phyloP scores from a whole-genome alignment of 2,888 invertebrate genomes.

The Venustoraphidia nigricollis region DNA sequence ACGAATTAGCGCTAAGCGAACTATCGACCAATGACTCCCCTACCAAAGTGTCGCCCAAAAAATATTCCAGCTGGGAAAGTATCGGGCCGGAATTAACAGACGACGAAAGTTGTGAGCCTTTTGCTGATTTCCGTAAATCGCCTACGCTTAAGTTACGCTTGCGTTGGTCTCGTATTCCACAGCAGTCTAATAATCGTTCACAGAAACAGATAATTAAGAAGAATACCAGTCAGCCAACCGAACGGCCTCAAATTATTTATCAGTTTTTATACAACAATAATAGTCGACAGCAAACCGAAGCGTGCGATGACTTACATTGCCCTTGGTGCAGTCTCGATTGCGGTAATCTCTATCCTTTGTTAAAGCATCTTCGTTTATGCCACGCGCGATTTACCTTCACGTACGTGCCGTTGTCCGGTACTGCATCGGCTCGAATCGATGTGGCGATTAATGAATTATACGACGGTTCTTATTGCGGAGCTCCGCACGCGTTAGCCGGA shows the following conservation, averaged over 20 bases:
- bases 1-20: conserved; percentile 74
- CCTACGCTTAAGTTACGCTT: conserved; percentile 75
- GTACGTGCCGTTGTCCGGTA: conserved; percentile 60
- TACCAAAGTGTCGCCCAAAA: conserved; percentile 45
- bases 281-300: conserved; percentile 88
- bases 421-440: conserved; percentile 70
- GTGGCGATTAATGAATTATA: conserved; percentile 90
- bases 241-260: conserved; percentile 72
- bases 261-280: conserved; percentile 94
- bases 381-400: conserved; percentile 89
- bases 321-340: conserved; percentile 95
- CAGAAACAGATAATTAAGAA: conserved; percentile 13
- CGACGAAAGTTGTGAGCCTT: conserved; percentile 21
- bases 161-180: conserved; percentile 54
- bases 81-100: conserved; percentile 30
- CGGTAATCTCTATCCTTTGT: conserved; percentile 66
- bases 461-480: conserved; percentile 90
- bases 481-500: conserved; percentile 75
- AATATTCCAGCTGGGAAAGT: conserved; percentile 56
- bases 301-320: conserved; percentile 82
- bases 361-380: conserved; percentile 86
- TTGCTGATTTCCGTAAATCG: conserved; percentile 23
- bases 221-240: conserved; percentile 24
- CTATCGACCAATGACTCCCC: conserved; percentile 31
- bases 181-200: not conserved